Evolutionary conservation across 2,888 invertebrate species (phyloP).

Genomic region (Eledona agricola): DNA sequence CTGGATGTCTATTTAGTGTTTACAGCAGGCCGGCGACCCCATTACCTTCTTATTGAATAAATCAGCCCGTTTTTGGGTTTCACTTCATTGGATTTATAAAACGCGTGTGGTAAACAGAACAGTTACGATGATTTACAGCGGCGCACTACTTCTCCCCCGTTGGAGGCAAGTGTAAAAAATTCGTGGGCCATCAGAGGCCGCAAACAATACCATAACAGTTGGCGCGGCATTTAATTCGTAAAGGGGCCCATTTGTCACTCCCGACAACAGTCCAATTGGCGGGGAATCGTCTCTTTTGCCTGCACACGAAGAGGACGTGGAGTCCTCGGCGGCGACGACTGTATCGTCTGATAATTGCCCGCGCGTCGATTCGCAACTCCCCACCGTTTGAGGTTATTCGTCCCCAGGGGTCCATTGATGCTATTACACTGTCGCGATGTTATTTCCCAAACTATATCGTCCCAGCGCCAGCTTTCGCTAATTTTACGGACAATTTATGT

Average conservation of each 20-base stretch:
- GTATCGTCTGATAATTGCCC: slow-evolving; percentile 58
- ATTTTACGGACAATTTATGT: slow-evolving; percentile 50
- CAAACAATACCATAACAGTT: slow-evolving; percentile 38
- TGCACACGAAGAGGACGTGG: slow-evolving; percentile 38
- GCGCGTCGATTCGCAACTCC: slow-evolving; percentile 55
- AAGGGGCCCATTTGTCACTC: slow-evolving; percentile 43
- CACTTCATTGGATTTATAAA: background rate
- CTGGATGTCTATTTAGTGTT: slow-evolving; percentile 61
- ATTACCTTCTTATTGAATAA: slow-evolving; percentile 59
- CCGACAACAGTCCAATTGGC: slow-evolving; percentile 35
- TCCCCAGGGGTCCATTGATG: slow-evolving; percentile 61
- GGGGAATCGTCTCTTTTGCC: slow-evolving; percentile 28
- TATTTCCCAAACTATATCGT: slow-evolving; percentile 49
- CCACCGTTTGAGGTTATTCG: slow-evolving; percentile 60
- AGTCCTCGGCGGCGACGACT: slow-evolving; percentile 40
- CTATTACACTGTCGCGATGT: slow-evolving; percentile 61
- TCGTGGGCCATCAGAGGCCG: slow-evolving; percentile 8
- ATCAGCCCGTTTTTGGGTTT: slow-evolving; percentile 35
- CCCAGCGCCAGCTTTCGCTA: slow-evolving; percentile 44
- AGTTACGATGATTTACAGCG: too few relatives aligned
- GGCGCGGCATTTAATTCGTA: slow-evolving; percentile 38
- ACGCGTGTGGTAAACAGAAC: slow-evolving; percentile 1
- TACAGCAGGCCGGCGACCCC: slow-evolving; percentile 56
- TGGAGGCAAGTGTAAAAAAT: slow-evolving; percentile 4
- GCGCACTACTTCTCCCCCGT: background rate